Conservation (phyloP, 2,888 invertebrate species). For the Acrobasis suavella region DNA sequence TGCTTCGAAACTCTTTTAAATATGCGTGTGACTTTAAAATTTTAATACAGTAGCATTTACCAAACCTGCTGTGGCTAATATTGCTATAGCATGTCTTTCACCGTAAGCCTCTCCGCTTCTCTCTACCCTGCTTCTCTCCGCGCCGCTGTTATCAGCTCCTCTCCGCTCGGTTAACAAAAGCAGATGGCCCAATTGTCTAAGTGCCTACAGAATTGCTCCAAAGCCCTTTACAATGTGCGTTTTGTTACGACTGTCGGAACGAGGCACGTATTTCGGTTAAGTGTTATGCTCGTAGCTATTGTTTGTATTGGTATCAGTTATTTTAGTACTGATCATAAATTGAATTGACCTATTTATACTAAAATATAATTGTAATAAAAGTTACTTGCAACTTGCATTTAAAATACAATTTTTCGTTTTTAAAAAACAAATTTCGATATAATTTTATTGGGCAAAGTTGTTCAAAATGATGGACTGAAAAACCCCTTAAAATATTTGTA, state of each 20-base stretch:
- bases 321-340: not conserved
- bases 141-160: constrained; percentile 26
- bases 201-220: constrained; percentile 40
- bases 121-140: no score
- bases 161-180: constrained; percentile 45
- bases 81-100: not conserved
- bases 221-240: constrained; percentile 35
- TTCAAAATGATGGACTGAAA: no score
- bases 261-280: constrained; percentile 14
- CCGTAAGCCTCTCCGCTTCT: not conserved
- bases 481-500: no score
- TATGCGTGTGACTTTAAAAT: no score
- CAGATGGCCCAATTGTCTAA: constrained; percentile 59
- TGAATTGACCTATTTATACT: no score
- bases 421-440: no score
- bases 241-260: constrained; percentile 27
- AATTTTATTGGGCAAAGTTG: no score
- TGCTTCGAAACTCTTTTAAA: constrained; percentile 36
- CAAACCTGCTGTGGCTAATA: no score
- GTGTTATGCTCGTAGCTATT: constrained; percentile 8
- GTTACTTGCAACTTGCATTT: no score
- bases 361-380: no score
- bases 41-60: no score
- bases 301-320: constrained; percentile 7
- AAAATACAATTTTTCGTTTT: no score